Conservation (phyloP, 2,797 vertebrate genomes). For the Thalassophryne amazonica region DNA sequence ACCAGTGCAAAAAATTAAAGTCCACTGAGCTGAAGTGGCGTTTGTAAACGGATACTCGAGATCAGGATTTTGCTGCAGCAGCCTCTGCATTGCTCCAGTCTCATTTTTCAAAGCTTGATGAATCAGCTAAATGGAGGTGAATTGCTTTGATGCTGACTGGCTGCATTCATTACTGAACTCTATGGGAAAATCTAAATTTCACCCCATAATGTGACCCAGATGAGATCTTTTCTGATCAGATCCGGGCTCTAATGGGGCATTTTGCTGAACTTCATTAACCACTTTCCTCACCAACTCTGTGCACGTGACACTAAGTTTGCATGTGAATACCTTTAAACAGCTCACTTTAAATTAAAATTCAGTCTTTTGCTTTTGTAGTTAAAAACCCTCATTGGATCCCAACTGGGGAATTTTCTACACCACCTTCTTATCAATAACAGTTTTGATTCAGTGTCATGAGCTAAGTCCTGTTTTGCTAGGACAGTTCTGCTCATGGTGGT, state of each 20-base stretch:
- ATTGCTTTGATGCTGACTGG: conserved; percentile 25
- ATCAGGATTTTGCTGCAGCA: conserved; percentile 24
- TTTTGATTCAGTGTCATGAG: not conserved
- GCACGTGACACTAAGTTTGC: conserved; percentile 1
- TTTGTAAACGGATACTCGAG: conserved; percentile 32
- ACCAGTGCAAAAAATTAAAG: too few species aligned
- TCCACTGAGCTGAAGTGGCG: conserved; percentile 24
- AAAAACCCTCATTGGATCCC: too few species aligned
- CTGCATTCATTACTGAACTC: conserved; percentile 17
- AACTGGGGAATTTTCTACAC: too few species aligned
- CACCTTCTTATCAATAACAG: too few species aligned
- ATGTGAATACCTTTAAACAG: not conserved
- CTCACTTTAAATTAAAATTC: too few species aligned
- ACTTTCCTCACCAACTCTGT: conserved; percentile 9
- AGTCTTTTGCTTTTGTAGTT: too few species aligned
- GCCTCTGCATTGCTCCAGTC: conserved; percentile 30
- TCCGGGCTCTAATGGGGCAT: not conserved
- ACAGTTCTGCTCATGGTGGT: not conserved
- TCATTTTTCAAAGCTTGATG: conserved; percentile 32
- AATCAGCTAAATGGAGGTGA: conserved; percentile 42
- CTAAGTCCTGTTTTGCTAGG: not conserved
- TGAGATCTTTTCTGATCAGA: conserved; percentile 18
- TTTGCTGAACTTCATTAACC: conserved; percentile 20
- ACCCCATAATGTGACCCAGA: conserved; percentile 2
- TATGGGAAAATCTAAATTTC: conserved; percentile 20